phyloP scores from a whole-genome alignment of 1,140 invertebrate species.

The Pissodes strobi region DNA sequence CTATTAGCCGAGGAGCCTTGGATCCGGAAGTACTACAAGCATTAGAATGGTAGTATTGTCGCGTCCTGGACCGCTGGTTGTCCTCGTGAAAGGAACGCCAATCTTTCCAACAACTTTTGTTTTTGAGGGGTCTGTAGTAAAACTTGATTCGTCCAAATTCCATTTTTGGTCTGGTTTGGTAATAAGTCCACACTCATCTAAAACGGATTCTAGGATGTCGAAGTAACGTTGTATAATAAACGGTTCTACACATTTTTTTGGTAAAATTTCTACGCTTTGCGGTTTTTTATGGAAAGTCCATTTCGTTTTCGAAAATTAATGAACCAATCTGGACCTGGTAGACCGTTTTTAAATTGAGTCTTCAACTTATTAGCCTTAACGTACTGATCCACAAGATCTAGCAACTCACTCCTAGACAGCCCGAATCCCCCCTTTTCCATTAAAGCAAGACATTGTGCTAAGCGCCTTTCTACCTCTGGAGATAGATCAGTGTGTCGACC shows the following conservation, averaged over 20 bases:
- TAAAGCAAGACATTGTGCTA: constrained; percentile 40
- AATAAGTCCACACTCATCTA: constrained; percentile 37
- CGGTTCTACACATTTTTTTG: constrained; percentile 46
- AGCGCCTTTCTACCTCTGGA: constrained; percentile 38
- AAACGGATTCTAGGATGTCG: constrained; percentile 36
- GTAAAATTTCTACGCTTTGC: constrained; percentile 50
- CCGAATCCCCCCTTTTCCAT: constrained; percentile 53
- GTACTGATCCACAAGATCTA: constrained; percentile 45
- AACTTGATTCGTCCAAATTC: constrained; percentile 51
- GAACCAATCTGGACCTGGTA: constrained; percentile 54
- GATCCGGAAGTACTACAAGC: constrained; percentile 47
- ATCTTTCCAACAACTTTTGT: too few relatives aligned
- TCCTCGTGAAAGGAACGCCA: constrained; percentile 43
- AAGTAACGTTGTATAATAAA: constrained; percentile 49
- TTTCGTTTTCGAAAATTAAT: constrained; percentile 49
- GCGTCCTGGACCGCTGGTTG: constrained; percentile 46
- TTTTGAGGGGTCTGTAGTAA: constrained; percentile 44
- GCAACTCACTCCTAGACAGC: constrained; percentile 47
- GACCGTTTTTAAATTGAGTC: constrained; percentile 51
- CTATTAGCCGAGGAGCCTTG: constrained; percentile 47
- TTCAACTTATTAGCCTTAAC: constrained; percentile 46
- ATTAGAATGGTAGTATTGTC: constrained; percentile 53
- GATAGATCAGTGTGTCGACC: constrained; percentile 43
- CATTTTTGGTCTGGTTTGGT: constrained; percentile 45
- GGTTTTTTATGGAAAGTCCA: constrained; percentile 46